These are phyloP conservation scores for Sphecodes monilicornis DNA, from an alignment of 2,888 invertebrate genomes.

Conservation along the genomic window DNA sequence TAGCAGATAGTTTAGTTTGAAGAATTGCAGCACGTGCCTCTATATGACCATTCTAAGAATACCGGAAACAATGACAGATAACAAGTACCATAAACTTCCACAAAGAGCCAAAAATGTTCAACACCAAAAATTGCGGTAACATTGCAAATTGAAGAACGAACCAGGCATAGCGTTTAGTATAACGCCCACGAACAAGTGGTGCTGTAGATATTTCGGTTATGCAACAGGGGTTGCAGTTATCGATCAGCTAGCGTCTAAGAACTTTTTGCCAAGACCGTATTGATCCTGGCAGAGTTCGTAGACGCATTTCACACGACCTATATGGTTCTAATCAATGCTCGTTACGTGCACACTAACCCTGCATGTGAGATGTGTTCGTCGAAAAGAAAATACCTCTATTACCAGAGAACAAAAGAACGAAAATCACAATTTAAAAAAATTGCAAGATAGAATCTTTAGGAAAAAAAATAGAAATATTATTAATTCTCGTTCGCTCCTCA, in stretches of 20 bases:
- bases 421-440: not conserved
- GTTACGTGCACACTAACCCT: constrained; percentile 2
- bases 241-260: constrained; percentile 33
- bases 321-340: constrained; percentile 26
- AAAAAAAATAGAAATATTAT: not conserved
- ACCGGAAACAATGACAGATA: not conserved
- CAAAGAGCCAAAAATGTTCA: no score
- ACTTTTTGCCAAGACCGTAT: constrained; percentile 62
- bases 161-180: not conserved
- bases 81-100: no score
- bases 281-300: constrained; percentile 48
- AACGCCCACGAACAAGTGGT: not conserved
- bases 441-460: not conserved
- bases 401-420: not conserved
- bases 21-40: no score
- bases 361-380: not conserved
- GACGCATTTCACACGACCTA: constrained; percentile 23
- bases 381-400: not conserved
- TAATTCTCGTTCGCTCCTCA: no score
- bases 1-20: no score
- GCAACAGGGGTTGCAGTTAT: constrained; percentile 23
- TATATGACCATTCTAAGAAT: no score
- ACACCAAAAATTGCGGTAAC: not conserved
- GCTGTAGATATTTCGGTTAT: not conserved
- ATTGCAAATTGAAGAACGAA: not conserved